These are phyloP conservation scores for Caenorhabditis virilis DNA, from an alignment of 2,888 invertebrate genomes.

Conservation along the genomic window DNA sequence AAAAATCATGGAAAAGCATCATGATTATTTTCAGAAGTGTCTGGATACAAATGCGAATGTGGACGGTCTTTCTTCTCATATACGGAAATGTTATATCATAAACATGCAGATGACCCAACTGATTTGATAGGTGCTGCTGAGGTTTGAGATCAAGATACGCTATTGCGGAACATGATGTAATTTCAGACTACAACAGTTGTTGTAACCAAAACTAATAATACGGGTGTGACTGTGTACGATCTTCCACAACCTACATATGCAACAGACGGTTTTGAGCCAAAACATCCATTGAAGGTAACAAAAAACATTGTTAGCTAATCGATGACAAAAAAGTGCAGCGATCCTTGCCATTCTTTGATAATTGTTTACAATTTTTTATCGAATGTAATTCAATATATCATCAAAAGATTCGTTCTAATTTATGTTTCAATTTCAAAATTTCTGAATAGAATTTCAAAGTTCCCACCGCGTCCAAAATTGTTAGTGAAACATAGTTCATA, in stretches of 20 bases:
- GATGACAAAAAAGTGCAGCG: no score
- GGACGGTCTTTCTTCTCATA: conserved; percentile 67
- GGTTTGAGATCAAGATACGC: conserved; percentile 1
- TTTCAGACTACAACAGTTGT: conserved; percentile 30
- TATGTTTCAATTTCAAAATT: no score
- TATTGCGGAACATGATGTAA: not conserved
- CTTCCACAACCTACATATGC: conserved; percentile 63
- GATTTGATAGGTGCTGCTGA: conserved; percentile 35
- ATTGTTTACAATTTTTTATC: no score
- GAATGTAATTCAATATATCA: no score
- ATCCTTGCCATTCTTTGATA: no score
- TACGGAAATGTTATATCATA: conserved; percentile 68
- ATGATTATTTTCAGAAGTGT: conserved; percentile 48
- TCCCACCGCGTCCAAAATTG: no score
- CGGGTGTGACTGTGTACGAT: conserved; percentile 38
- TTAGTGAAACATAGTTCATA: no score
- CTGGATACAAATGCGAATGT: conserved; percentile 67
- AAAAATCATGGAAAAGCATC: conserved; percentile 1
- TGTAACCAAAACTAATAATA: conserved; percentile 19
- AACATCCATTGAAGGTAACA: conserved; percentile 54
- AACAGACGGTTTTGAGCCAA: conserved; percentile 64
- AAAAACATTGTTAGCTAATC: not conserved
- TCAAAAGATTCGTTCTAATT: no score
- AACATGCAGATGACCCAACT: conserved; percentile 60
- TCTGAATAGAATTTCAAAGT: no score